Conservation (phyloP, 2,888 invertebrate species). For the Colletes collaris region DNA sequence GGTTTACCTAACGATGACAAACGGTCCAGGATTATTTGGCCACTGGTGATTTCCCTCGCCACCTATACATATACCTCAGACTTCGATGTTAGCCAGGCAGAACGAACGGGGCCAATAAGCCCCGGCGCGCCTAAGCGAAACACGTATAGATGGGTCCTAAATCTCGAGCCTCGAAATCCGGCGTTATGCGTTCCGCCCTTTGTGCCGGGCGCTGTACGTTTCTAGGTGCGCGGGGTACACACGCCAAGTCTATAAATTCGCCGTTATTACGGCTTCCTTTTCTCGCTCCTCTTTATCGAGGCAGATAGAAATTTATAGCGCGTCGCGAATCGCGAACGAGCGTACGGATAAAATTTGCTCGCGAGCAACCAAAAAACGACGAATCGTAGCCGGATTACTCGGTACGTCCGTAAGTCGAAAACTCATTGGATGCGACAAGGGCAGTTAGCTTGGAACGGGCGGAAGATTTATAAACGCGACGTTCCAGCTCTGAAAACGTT, state of each 20-base stretch:
- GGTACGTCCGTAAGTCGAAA: not conserved
- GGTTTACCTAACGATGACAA: conserved; percentile 68
- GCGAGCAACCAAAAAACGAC: not conserved
- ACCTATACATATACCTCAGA: conserved; percentile 4
- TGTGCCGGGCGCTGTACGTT: conserved; percentile 7
- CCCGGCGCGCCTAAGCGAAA: conserved; percentile 1
- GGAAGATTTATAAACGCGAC: no score
- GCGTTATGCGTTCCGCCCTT: conserved; percentile 20
- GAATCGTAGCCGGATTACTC: not conserved
- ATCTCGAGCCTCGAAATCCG: conserved; percentile 51
- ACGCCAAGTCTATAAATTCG: conserved; percentile 42
- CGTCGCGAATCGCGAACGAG: conserved; percentile 42
- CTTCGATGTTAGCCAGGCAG: conserved; percentile 30
- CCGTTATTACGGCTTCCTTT: conserved; percentile 28
- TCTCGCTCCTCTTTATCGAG: not conserved
- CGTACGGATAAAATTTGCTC: conserved; percentile 26
- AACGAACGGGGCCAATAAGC: conserved; percentile 49
- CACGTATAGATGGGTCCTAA: conserved; percentile 39
- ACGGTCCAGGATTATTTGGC: conserved; percentile 60
- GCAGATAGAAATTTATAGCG: conserved; percentile 48
- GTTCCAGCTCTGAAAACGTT: no score
- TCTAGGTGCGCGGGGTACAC: conserved; percentile 20
- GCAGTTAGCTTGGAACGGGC: no score
- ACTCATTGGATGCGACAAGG: no score
- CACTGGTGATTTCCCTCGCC: conserved; percentile 51